Conservation (phyloP, 2,113 vertebrate species). For the Mobula birostris region DNA sequence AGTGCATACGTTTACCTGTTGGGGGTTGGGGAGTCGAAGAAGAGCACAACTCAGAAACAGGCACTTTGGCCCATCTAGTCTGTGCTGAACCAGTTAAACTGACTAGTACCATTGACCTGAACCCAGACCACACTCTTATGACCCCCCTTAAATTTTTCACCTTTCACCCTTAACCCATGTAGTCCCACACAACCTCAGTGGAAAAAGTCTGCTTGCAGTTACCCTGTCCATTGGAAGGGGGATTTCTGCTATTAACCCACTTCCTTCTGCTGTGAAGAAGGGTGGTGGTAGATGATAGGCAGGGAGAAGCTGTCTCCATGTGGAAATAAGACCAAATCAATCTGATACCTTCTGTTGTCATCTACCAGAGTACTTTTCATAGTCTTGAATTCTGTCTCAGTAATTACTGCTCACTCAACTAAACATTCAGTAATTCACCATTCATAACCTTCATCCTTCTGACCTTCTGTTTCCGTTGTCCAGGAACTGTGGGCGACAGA, state of each 20-base stretch:
- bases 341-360: background rate
- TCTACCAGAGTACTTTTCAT: background rate
- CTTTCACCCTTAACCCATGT: too few relatives aligned
- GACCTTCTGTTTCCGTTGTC: background rate
- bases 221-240: background rate
- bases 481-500: slow-evolving; percentile 89
- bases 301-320: background rate
- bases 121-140: too few relatives aligned
- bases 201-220: too few relatives aligned
- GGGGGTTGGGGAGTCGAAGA: too few relatives aligned
- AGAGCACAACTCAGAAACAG: too few relatives aligned
- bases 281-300: background rate
- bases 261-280: background rate
- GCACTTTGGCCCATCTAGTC: too few relatives aligned
- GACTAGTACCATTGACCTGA: too few relatives aligned
- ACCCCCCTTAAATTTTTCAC: too few relatives aligned
- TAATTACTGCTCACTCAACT: background rate
- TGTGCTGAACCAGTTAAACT: too few relatives aligned
- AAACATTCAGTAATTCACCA: background rate
- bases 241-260: background rate
- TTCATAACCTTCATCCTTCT: background rate
- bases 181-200: too few relatives aligned
- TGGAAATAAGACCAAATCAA: background rate
- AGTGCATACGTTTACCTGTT: background rate
- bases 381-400: background rate